Evolutionary conservation across 2,888 invertebrate species (phyloP).

Genomic region (Tholera decimalis): DNA sequence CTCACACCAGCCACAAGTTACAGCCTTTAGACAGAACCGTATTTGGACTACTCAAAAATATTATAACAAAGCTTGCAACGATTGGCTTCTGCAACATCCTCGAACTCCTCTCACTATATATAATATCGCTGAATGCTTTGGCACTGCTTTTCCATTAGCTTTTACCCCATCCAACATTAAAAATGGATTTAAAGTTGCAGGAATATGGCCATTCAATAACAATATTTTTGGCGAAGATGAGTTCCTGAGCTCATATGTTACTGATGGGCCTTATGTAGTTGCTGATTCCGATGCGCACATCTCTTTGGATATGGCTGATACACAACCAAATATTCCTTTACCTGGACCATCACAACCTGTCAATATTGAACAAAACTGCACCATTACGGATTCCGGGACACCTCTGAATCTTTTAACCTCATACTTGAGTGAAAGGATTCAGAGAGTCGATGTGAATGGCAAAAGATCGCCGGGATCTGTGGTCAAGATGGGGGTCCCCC

Average conservation of each 20-base stretch:
- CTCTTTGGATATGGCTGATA: background rate
- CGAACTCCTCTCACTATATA: background rate
- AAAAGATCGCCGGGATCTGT: too few species aligned
- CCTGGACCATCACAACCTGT: too few species aligned
- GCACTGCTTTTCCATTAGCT: background rate
- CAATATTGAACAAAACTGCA: too few species aligned
- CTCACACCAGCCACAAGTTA: background rate
- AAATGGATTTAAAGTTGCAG: background rate
- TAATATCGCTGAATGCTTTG: background rate
- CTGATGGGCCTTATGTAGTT: background rate
- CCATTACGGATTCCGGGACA: too few species aligned
- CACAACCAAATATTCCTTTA: too few species aligned
- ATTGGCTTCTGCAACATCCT: background rate
- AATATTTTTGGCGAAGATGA: background rate
- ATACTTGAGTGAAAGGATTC: too few species aligned
- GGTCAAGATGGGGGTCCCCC: too few species aligned
- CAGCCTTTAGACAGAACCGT: background rate
- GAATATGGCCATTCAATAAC: background rate
- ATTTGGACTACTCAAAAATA: background rate
- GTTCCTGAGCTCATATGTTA: slow-evolving; percentile 1
- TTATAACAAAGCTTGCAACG: background rate
- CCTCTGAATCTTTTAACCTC: too few species aligned
- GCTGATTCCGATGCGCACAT: background rate
- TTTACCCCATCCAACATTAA: background rate
- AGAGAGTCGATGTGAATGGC: too few species aligned